Evolutionary conservation across 2,113 vertebrate species (phyloP), one percentile per base, ranked within the genome.

Genomic region (Donacobius atricapilla): DNA sequence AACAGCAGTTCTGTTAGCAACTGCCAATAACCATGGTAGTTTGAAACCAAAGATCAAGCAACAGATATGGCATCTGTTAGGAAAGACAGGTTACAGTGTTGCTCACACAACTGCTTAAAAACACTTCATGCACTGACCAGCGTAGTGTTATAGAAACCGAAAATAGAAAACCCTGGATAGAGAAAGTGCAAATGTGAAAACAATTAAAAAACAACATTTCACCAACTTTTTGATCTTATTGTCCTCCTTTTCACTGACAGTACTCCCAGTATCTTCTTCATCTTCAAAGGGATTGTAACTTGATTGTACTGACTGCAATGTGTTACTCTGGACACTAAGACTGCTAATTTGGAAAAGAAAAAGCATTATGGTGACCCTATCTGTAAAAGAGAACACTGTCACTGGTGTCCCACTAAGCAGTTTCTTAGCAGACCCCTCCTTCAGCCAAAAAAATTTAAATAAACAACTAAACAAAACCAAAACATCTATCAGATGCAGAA

Each of bases 281-380:
- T 99, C 99, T 90, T 99, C 99, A 95, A 99, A 99, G 60, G 99
- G 99, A 98, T 99, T 99, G 93, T 98, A 98, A 98, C 98, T 98
- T 97, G 98, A 98, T 97, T 98, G 98, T 85, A 98, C 97, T 96
- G 98, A 97, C 97, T 98, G 98, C 91, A 97, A 97, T 87, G 98
- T 98, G 98, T 98, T 98, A 98, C 97, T 98, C 95, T 98, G 98
- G 97, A 98, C 98, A 97, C 98, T 98, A 98, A 99, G 97, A 97
- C 98, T 98, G 98, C 98, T 98, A 97, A 96, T 98, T 89, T 97
- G 97, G 98, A 98, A 98, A 98, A 99, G 95, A 99, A 97, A 99
- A 92, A 98, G 97, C 95, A 97, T 98, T 98, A 97, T 98, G 97
- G 97, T 50, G 93, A 98, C 83, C 96, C 96, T 94, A 77, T 88